Evolutionary conservation across 2,113 vertebrate species (phyloP), one percentile per base, ranked within the genome.

Genomic region (Syrrhaptes paradoxus): DNA sequence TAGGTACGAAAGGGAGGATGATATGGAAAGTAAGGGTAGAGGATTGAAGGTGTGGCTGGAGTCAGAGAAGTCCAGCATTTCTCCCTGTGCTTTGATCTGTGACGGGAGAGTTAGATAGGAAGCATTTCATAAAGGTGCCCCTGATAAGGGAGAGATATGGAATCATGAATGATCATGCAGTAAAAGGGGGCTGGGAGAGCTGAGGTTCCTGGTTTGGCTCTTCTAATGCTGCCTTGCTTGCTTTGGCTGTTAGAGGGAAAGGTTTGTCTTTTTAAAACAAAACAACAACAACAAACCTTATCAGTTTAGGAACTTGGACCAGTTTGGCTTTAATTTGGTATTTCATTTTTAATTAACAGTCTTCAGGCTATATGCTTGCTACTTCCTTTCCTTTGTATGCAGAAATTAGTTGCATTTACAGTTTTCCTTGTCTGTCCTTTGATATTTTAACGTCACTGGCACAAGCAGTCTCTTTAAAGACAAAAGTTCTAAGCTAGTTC

Each of bases 401-500:
- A 90, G 58, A 92, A 92, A 86, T 90, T 90, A 94, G 81, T 94
- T 88, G 91, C 81, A 87, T 90, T 86, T 96, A 81, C 83, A 65
- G 80, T 57, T 96, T 96, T 89, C 85, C 73, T 96, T 41, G 28
- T 76, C 79, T 83, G 48, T 45, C 80, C 95, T 96, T 94, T 96
- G 88, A 91, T 95, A 91, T 84, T 86, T 71, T 58, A 71, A 72
- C 20, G 5, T 95, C 82, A 81, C 20, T 89, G 92, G 79, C 76
- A 85, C 65, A 66, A 93, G 28, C 63, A 86, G 52, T 78, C 43
- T 93, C 93, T 96, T 96, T 94, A 96, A 93, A 93, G 86, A 75
- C 76, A 81, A 90, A 95, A 93, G 94, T 95, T 96, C 95, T 96
- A 95, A 97, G 96, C 85, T 85, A 46, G 92, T 94, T 91, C 90